Conservation (phyloP, 1,140 invertebrate species). For the Venustaconcha ellipsiformis region DNA sequence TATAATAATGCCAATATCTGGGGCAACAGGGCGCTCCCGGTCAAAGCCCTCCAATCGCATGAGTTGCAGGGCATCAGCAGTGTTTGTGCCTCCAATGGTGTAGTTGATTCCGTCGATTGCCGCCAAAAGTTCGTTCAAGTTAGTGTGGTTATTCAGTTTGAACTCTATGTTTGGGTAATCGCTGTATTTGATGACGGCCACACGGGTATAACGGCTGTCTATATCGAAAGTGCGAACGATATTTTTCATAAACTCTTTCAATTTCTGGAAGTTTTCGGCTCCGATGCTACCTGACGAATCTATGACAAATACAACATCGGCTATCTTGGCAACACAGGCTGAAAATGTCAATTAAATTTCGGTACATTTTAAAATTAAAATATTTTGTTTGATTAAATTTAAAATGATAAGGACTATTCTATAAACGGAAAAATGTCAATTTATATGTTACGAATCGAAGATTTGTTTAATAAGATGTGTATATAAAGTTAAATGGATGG, state of each 20-base stretch:
- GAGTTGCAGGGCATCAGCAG: slow-evolving; percentile 10
- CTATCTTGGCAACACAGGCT: slow-evolving; percentile 11
- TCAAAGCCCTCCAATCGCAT: slow-evolving; percentile 13
- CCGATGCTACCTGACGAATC: slow-evolving; percentile 47
- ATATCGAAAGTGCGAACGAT: slow-evolving; percentile 39
- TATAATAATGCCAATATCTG: slow-evolving; percentile 43
- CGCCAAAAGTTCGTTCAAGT: not conserved
- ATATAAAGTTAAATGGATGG: too few relatives aligned
- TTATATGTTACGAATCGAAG: too few relatives aligned
- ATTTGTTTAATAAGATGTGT: too few relatives aligned
- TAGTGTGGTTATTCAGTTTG: slow-evolving; percentile 11
- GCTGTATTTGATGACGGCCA: slow-evolving; percentile 22
- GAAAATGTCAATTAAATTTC: not conserved
- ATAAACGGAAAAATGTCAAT: too few relatives aligned
- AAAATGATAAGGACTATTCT: too few relatives aligned
- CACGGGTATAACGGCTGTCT: slow-evolving; percentile 31
- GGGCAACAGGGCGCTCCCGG: slow-evolving; percentile 33
- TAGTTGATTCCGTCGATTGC: slow-evolving; percentile 21
- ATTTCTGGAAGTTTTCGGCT: slow-evolving; percentile 30
- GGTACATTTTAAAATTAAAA: not conserved
- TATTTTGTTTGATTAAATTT: not conserved
- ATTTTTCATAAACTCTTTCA: slow-evolving; percentile 29
- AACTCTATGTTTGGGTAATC: slow-evolving; percentile 21
- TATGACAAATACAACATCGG: slow-evolving; percentile 45
- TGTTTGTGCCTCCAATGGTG: slow-evolving; percentile 23